These are phyloP conservation scores for Podarcis muralis DNA, from an alignment of 2,113 vertebrate species.

Conservation along the genomic window DNA sequence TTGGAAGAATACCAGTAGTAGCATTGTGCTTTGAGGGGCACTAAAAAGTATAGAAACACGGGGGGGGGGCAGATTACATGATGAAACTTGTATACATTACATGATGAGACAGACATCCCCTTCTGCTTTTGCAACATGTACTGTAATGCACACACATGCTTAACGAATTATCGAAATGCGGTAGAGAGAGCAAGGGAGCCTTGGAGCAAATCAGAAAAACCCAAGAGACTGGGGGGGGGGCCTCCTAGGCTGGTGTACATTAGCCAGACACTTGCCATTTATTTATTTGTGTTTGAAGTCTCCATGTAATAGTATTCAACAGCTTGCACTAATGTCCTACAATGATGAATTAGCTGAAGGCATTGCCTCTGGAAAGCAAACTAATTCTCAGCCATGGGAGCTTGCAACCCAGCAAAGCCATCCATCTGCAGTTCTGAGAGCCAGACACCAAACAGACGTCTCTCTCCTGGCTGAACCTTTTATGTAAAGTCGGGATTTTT, in stretches of 20 bases:
- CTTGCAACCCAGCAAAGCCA: not conserved
- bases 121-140: not conserved
- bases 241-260: not conserved
- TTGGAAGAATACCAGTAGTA: not conserved
- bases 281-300: constrained; percentile 1
- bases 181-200: not conserved
- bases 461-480: not conserved
- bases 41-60: not conserved
- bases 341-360: not conserved
- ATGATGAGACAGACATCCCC: not conserved
- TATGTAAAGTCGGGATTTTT: not conserved
- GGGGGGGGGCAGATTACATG: not conserved
- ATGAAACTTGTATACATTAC: not conserved
- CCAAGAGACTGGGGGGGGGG: not conserved
- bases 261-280: not conserved
- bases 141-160: not conserved
- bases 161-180: not conserved
- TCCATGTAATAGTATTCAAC: not conserved
- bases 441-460: not conserved
- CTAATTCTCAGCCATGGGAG: not conserved
- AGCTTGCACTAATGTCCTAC: not conserved
- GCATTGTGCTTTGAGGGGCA: not conserved
- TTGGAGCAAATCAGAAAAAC: not conserved
- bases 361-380: constrained; percentile 8
- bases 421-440: not conserved